phyloP scores from a whole-genome alignment of 2,113 vertebrate genomes.

The Elachura formosa region DNA sequence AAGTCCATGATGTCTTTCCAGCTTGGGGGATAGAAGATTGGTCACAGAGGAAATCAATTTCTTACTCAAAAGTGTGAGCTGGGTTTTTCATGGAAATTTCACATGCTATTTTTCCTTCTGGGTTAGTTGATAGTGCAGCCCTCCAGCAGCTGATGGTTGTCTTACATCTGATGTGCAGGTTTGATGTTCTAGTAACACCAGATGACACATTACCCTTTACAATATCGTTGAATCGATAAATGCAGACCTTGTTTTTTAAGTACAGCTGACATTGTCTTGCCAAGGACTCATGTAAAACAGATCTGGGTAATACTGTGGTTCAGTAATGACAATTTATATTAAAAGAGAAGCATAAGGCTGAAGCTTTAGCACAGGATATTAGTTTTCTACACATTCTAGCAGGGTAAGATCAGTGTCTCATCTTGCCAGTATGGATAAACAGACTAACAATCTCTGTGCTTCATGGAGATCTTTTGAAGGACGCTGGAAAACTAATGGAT shows the following conservation, averaged over 20 bases:
- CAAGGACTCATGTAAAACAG: constrained; percentile 55
- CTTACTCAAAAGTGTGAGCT: not conserved
- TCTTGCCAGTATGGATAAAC: not conserved
- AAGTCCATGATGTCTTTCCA: not conserved
- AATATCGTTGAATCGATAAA: constrained; percentile 42
- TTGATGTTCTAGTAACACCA: constrained; percentile 51
- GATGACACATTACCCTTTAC: constrained; percentile 60
- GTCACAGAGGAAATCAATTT: not conserved
- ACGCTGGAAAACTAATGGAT: not conserved
- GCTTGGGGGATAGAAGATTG: not conserved
- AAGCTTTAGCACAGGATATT: constrained; percentile 56
- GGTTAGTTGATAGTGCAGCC: not conserved
- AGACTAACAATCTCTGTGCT: not conserved
- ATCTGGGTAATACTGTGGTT: constrained; percentile 20
- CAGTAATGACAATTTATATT: constrained; percentile 26
- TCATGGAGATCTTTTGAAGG: not conserved
- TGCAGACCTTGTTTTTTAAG: constrained; percentile 60
- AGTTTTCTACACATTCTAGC: constrained; percentile 20
- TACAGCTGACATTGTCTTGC: constrained; percentile 47
- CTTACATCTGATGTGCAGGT: constrained; percentile 50
- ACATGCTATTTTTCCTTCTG: not conserved
- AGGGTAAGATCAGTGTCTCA: not conserved
- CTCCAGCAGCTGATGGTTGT: constrained; percentile 38
- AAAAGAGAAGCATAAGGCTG: constrained; percentile 24
- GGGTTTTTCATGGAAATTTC: not conserved